These are phyloP conservation scores for Chrysomela aeneicollis DNA, from an alignment of 2,888 invertebrate species.

Conservation along the genomic window DNA sequence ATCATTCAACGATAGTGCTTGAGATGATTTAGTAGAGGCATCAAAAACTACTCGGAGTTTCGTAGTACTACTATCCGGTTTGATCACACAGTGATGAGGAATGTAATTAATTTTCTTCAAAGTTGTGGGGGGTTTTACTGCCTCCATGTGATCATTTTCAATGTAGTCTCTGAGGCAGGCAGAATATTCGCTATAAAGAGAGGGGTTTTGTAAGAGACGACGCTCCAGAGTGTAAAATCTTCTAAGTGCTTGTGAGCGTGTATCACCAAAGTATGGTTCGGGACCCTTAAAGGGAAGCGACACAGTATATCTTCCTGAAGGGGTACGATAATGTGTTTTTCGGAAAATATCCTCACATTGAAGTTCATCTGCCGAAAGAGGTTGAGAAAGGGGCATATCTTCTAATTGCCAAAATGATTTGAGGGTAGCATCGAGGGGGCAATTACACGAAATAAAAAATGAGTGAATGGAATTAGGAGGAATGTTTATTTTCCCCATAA, in stretches of 20 bases:
- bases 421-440: not conserved
- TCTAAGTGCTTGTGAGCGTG: not conserved
- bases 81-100: slow-evolving; percentile 7
- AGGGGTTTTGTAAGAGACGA: not conserved
- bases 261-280: not conserved
- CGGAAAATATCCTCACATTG: not conserved
- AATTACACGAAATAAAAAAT: not conserved
- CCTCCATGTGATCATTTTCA: slow-evolving; percentile 9
- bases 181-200: slow-evolving; percentile 2
- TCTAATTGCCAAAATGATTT: slow-evolving; percentile 4
- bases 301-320: not conserved
- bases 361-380: not conserved
- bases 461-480: not conserved
- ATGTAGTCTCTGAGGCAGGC: slow-evolving; percentile 6
- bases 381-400: not conserved
- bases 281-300: not conserved
- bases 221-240: slow-evolving; percentile 2
- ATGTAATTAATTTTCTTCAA: slow-evolving; percentile 5
- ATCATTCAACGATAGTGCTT: slow-evolving; percentile 14
- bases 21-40: slow-evolving; percentile 13
- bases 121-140: not conserved
- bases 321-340: not conserved
- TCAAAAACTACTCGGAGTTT: slow-evolving; percentile 11
- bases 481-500: not conserved
- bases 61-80: slow-evolving; percentile 11